Conservation (phyloP, 2,113 vertebrate genomes). For the Carollia perspicillata region DNA sequence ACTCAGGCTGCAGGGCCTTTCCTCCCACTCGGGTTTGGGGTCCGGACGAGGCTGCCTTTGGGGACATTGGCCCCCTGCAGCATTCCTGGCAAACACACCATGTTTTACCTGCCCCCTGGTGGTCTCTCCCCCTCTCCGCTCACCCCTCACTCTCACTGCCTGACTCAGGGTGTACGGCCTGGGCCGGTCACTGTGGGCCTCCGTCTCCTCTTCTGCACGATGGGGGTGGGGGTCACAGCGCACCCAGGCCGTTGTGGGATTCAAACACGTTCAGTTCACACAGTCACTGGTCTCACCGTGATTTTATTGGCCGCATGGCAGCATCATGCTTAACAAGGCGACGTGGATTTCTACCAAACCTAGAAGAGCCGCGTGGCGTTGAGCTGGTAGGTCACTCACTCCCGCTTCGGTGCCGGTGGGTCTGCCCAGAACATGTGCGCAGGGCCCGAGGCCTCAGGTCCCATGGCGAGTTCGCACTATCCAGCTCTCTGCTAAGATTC, state of each 20-base stretch:
- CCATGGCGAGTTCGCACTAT: background rate
- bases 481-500: background rate
- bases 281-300: background rate
- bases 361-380: background rate
- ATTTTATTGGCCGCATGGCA: background rate
- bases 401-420: background rate
- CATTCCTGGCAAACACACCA: background rate
- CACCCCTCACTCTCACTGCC: background rate
- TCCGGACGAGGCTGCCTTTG: background rate
- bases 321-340: background rate
- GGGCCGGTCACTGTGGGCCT: background rate
- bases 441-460: background rate
- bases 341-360: background rate
- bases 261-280: background rate
- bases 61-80: background rate
- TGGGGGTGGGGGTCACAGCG: background rate
- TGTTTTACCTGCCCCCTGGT: background rate
- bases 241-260: background rate
- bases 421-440: background rate
- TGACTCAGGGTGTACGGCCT: background rate
- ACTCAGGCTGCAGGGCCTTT: background rate
- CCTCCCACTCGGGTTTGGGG: background rate
- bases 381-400: background rate
- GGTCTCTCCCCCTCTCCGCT: background rate
- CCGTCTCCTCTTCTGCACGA: background rate